A percentile compares a stretch with the other conserved stretches of the same genome.
phyloP scores from a whole-genome alignment of 2,888 invertebrate species.

The Drosophila gaucha region DNA sequence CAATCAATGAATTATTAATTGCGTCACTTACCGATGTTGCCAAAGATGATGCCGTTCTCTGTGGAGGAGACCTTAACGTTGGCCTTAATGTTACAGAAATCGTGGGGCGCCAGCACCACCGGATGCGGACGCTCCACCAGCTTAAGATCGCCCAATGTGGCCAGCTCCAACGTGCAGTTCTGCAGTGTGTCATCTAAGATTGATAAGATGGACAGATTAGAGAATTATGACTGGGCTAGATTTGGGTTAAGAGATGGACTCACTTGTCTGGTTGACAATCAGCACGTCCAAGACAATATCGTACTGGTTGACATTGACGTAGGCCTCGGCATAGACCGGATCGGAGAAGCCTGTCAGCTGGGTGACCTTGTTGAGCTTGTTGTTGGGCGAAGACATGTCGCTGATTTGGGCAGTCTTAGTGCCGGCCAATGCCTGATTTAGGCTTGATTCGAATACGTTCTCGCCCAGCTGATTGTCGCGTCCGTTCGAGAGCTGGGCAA shows the following conservation, averaged over 20 bases:
- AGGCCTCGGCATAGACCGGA: conserved; percentile 99
- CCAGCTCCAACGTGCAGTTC: conserved; percentile 98
- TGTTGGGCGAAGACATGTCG: conserved; percentile 86
- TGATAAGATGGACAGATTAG: not conserved
- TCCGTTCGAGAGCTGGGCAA: conserved; percentile 90
- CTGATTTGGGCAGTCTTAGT: conserved; percentile 83
- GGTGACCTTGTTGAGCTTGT: conserved; percentile 91
- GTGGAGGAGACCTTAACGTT: conserved; percentile 99
- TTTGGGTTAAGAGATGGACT: conserved; percentile 62
- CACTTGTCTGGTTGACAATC: conserved; percentile 98
- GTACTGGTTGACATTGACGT: conserved; percentile 99
- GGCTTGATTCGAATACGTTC: conserved; percentile 96
- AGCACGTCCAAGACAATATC: conserved; percentile 99
- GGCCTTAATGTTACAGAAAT: conserved; percentile 99
- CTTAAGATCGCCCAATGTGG: conserved; percentile 98
- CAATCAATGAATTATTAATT: too few species aligned
- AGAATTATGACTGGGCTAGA: not conserved
- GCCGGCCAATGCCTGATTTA: conserved; percentile 94
- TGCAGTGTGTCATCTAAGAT: conserved; percentile 97
- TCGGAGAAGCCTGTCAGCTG: conserved; percentile 99
- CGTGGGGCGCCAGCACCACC: conserved; percentile 97
- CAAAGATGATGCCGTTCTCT: conserved; percentile 99
- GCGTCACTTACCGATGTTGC: conserved; percentile 93
- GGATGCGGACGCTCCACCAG: conserved; percentile 98
- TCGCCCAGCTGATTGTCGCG: conserved; percentile 87